These are phyloP conservation scores for Leptocoma aspasia DNA, from an alignment of 2,113 vertebrate genomes.

Conservation along the genomic window DNA sequence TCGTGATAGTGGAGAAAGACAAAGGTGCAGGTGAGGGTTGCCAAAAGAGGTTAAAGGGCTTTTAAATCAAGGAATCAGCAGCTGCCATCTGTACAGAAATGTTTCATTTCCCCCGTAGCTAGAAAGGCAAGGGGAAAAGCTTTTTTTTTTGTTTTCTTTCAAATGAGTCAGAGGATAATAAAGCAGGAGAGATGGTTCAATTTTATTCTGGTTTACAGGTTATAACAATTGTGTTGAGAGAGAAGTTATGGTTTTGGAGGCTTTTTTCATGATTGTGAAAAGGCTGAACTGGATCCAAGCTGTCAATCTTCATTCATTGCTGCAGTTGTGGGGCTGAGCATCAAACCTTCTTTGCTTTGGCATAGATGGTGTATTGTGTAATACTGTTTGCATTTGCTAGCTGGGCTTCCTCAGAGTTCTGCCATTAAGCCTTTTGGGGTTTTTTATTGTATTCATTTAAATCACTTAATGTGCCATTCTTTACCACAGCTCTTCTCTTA, in stretches of 20 bases:
- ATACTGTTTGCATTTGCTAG: not conserved
- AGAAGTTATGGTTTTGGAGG: not conserved
- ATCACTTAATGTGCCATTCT: not conserved
- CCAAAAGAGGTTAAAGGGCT: not conserved
- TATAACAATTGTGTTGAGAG: not conserved
- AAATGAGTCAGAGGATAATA: not conserved
- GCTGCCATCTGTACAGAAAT: not conserved
- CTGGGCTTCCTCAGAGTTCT: not conserved
- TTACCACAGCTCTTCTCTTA: not conserved
- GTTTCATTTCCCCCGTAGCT: not conserved
- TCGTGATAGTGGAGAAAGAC: constrained; percentile 1
- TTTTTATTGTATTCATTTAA: not conserved
- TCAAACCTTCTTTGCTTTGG: constrained; percentile 58
- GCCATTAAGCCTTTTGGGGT: not conserved
- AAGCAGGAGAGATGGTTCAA: not conserved
- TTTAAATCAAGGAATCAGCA: not conserved
- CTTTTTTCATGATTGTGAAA: constrained; percentile 62
- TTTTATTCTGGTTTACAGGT: not conserved
- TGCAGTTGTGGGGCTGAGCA: constrained; percentile 67
- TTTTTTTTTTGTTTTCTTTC: not conserved
- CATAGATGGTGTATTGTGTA: not conserved
- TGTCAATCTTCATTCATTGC: constrained; percentile 5
- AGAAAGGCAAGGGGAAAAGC: not conserved
- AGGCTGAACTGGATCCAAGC: constrained; percentile 51
- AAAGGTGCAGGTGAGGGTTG: constrained; percentile 16